A percentile compares a stretch with the other conserved stretches of the same genome.
Evolutionary conservation across 2,113 vertebrate species (phyloP).

Genomic region (Leuciscus idus): DNA sequence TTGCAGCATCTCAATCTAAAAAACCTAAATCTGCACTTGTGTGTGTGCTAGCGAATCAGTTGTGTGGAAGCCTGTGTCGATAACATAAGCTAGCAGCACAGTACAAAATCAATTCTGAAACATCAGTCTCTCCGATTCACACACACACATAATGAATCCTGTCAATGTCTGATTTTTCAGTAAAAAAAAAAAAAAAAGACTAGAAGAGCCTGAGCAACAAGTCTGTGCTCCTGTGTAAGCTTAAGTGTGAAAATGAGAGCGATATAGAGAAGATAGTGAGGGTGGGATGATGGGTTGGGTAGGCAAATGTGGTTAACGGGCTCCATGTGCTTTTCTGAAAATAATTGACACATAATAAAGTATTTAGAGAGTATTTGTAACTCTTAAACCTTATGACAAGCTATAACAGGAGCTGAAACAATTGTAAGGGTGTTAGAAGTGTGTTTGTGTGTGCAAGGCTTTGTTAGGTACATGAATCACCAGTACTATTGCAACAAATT

Average conservation of each 20-base stretch:
- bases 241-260: neutral
- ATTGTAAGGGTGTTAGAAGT: neutral
- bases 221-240: neutral
- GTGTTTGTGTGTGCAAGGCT: neutral
- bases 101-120: constrained; percentile 8
- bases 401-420: neutral
- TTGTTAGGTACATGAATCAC: neutral
- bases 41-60: neutral
- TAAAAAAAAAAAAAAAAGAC: neutral
- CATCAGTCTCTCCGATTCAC: neutral
- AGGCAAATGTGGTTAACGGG: constrained; percentile 37
- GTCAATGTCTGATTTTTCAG: neutral
- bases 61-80: neutral
- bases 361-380: neutral
- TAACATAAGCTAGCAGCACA: constrained; percentile 37
- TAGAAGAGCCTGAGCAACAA: neutral
- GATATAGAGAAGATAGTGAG: neutral
- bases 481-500: neutral
- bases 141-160: constrained; percentile 2
- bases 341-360: neutral
- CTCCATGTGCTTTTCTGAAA: constrained; percentile 7
- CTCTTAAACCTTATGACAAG: neutral
- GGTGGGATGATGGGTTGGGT: neutral
- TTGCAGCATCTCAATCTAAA: neutral
- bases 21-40: neutral